Conservation (phyloP, 2,113 vertebrate species). For the Clarias magur region DNA sequence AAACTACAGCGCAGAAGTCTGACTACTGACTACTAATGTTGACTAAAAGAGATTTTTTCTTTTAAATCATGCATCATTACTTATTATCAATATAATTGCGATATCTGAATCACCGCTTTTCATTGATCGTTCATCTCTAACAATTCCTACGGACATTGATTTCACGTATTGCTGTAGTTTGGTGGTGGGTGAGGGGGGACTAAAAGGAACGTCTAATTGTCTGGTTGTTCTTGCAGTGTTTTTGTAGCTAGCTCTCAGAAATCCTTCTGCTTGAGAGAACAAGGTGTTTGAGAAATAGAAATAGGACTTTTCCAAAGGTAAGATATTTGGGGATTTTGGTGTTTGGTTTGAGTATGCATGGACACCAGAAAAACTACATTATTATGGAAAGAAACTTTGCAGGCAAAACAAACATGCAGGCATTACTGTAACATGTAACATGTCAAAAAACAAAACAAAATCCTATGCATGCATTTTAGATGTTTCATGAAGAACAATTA, state of each 20-base stretch:
- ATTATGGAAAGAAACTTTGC: neutral
- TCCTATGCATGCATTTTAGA: neutral
- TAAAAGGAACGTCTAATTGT: neutral
- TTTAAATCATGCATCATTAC: too few species aligned
- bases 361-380: too few species aligned
- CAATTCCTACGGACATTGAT: too few species aligned
- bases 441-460: too few species aligned
- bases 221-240: neutral
- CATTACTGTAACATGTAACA: too few species aligned
- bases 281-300: neutral
- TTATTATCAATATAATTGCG: too few species aligned
- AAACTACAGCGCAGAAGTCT: too few species aligned
- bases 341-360: too few species aligned
- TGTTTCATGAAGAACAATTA: neutral
- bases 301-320: neutral
- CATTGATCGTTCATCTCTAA: neutral
- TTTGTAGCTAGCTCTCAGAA: neutral
- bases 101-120: neutral
- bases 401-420: too few species aligned
- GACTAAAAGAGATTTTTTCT: too few species aligned
- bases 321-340: too few species aligned
- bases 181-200: neutral
- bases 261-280: neutral
- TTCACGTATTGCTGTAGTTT: neutral
- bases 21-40: too few species aligned